Evolutionary conservation across 1,140 invertebrate species (phyloP).

Genomic region (Trialeurodes vaporariorum): DNA sequence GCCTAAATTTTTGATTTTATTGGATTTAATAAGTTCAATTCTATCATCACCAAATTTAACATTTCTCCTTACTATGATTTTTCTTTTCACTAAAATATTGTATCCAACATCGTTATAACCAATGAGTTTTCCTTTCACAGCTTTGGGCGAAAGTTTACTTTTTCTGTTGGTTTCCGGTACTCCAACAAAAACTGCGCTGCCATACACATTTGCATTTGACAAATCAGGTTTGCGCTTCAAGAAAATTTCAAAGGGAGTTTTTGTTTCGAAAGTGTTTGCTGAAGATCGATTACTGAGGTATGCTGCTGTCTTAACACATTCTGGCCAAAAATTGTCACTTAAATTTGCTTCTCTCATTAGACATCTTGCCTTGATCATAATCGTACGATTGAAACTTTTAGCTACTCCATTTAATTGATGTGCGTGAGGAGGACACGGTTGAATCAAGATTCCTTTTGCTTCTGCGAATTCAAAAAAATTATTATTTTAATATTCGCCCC

Average conservation of each 20-base stretch:
- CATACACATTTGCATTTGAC: neutral
- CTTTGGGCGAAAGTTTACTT: neutral
- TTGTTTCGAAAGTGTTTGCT: neutral
- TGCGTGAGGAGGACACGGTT: neutral
- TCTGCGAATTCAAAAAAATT: slow-evolving; percentile 16
- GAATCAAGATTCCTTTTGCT: neutral
- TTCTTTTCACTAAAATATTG: too few species aligned
- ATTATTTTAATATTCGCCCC: slow-evolving; percentile 31
- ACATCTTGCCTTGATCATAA: neutral
- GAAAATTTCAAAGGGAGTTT: neutral
- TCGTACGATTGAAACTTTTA: neutral
- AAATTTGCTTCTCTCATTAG: neutral
- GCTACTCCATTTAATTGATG: neutral
- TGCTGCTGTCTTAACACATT: neutral
- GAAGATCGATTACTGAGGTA: neutral
- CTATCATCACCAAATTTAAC: too few species aligned
- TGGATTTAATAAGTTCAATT: too few species aligned
- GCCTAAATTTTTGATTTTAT: too few species aligned
- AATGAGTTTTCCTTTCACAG: neutral
- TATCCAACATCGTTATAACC: neutral
- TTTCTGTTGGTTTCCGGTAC: neutral
- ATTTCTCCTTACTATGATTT: too few species aligned
- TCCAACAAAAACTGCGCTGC: neutral
- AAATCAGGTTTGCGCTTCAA: neutral
- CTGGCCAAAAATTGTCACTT: neutral